Conservation (phyloP, 2,797 vertebrate genomes). For the Clamator glandarius region DNA sequence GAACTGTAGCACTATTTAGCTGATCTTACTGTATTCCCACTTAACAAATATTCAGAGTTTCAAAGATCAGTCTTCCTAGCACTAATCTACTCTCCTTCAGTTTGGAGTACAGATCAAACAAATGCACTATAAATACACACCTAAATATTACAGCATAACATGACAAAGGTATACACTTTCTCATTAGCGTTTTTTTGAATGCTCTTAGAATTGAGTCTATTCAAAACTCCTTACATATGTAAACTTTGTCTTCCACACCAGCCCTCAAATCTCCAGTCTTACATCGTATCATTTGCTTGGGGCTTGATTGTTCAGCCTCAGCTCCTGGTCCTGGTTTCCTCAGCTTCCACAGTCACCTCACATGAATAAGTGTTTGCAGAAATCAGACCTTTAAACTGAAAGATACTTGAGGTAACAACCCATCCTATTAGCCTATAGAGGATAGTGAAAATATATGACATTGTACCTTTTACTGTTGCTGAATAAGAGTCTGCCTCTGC, state of each 20-base stretch:
- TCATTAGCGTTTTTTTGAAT: not conserved
- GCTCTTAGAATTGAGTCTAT: not conserved
- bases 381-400: not conserved
- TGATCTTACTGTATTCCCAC: slow-evolving; percentile 8
- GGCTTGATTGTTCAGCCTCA: not conserved
- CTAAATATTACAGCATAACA: not conserved
- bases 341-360: not conserved
- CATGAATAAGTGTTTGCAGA: not conserved
- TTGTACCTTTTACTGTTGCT: too few relatives aligned
- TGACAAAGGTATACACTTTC: not conserved
- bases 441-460: not conserved
- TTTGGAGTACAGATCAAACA: slow-evolving; percentile 39
- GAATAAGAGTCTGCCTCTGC: not conserved
- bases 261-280: not conserved
- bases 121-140: not conserved
- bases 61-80: slow-evolving; percentile 19
- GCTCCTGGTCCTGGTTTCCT: not conserved
- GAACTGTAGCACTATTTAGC: slow-evolving; percentile 3
- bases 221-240: not conserved
- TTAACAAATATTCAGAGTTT: not conserved
- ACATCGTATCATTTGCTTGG: not conserved
- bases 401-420: not conserved
- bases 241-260: not conserved
- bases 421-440: not conserved
- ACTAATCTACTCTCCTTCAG: not conserved